A percentile compares a stretch with the other conserved stretches of the same genome.
phyloP scores from a whole-genome alignment of 2,888 invertebrate species.

The Eremobia ochroleuca region DNA sequence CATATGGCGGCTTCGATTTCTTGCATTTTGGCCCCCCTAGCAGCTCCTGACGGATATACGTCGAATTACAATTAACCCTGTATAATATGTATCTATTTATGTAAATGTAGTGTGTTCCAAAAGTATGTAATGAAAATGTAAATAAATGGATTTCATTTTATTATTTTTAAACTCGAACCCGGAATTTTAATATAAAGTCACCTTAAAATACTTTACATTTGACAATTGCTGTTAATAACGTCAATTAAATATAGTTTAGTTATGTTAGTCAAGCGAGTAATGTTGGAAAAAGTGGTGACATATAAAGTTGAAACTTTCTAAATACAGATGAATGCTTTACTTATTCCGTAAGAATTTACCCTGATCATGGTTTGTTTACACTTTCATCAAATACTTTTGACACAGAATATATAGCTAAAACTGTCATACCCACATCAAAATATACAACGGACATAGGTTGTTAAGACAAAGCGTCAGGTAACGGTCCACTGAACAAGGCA shows the following conservation, averaged over 20 bases:
- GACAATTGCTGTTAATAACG: neutral
- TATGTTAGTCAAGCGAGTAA: neutral
- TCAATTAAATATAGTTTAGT: too few relatives aligned
- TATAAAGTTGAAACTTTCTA: neutral
- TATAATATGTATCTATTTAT: too few relatives aligned
- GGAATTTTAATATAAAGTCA: neutral
- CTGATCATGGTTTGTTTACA: neutral
- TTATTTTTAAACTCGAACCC: too few relatives aligned
- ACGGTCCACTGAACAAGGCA: conserved; percentile 48
- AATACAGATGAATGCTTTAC: neutral
- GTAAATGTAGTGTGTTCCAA: neutral
- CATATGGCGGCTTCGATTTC: too few relatives aligned
- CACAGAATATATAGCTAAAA: conserved; percentile 54
- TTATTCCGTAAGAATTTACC: neutral
- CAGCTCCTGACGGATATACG: too few relatives aligned
- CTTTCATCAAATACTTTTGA: neutral
- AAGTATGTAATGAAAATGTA: neutral
- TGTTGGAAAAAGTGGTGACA: neutral
- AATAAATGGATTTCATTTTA: neutral
- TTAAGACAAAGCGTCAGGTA: conserved; percentile 73
- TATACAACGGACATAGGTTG: conserved; percentile 70
- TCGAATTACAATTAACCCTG: too few relatives aligned
- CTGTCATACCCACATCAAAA: conserved; percentile 83
- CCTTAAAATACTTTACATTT: neutral
- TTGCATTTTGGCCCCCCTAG: too few relatives aligned